Evolutionary conservation across 1,140 invertebrate species (phyloP).

Genomic region (Cataglyphis hispanica): DNA sequence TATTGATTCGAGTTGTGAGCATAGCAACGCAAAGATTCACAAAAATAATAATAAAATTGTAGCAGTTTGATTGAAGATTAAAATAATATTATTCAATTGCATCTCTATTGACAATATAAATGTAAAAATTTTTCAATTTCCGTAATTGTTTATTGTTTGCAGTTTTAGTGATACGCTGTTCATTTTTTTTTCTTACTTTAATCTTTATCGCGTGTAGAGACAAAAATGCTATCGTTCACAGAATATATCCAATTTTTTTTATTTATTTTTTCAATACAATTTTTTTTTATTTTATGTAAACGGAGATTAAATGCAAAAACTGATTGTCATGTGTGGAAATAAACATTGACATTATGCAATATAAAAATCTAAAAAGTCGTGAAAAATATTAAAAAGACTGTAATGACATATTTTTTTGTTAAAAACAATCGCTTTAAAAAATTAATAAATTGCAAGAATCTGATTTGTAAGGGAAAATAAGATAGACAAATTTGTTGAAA

Average conservation of each 20-base stretch:
- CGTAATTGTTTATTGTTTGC: background rate
- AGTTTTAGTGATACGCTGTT: background rate
- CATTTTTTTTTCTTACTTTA: background rate
- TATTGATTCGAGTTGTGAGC: slow-evolving; percentile 14
- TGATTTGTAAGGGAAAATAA: background rate
- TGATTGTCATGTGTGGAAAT: background rate
- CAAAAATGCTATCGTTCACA: background rate
- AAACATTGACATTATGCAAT: background rate
- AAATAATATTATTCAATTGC: background rate
- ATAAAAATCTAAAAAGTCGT: background rate
- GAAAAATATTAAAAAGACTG: background rate
- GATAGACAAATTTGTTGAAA: background rate
- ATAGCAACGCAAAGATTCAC: background rate
- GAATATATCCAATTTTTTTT: background rate
- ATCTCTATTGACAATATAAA: background rate
- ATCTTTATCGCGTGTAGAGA: background rate
- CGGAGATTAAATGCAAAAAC: background rate
- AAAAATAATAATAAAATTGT: slow-evolving; percentile 15
- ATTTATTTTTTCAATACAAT: background rate
- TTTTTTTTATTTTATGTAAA: background rate
- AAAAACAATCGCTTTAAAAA: background rate
- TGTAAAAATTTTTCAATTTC: slow-evolving; percentile 1
- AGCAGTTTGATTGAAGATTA: background rate
- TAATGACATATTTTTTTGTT: background rate
- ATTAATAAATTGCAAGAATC: background rate